Conservation (phyloP, 2,797 vertebrate genomes). For the Hippopotamyrus pictus region DNA sequence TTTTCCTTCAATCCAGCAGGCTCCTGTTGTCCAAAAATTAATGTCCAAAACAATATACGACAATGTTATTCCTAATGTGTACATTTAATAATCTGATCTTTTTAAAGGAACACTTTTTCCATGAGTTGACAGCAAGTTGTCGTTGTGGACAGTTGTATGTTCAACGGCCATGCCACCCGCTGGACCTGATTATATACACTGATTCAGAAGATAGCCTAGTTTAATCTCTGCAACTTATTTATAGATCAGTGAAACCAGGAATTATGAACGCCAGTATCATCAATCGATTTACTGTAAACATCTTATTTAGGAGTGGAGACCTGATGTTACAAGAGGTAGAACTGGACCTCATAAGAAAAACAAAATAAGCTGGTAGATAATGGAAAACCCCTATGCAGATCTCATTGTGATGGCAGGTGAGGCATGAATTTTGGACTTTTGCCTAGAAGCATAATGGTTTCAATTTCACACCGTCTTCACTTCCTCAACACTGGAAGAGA, state of each 20-base stretch:
- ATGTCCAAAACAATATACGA: neutral
- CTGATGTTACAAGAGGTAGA: neutral
- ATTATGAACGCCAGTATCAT: neutral
- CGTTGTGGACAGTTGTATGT: neutral
- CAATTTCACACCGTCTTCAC: neutral
- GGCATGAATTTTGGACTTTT: conserved; percentile 11
- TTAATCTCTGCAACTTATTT: too few species aligned
- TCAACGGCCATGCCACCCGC: neutral
- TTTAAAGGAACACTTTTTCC: neutral
- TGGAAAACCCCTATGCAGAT: neutral
- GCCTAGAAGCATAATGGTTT: neutral
- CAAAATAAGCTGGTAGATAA: neutral
- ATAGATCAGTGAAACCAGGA: neutral
- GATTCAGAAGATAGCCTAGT: neutral
- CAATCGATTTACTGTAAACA: neutral
- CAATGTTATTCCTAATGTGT: neutral
- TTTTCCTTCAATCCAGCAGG: neutral
- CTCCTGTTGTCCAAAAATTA: neutral
- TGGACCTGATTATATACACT: neutral
- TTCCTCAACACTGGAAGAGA: neutral
- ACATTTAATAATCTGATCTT: neutral
- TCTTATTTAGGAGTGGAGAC: neutral
- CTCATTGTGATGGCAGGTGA: conserved; percentile 1
- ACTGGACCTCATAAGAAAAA: neutral
- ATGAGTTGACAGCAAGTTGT: neutral